Conservation (phyloP, 2,888 invertebrate genomes). For the Sepioteuthis lessoniana region DNA sequence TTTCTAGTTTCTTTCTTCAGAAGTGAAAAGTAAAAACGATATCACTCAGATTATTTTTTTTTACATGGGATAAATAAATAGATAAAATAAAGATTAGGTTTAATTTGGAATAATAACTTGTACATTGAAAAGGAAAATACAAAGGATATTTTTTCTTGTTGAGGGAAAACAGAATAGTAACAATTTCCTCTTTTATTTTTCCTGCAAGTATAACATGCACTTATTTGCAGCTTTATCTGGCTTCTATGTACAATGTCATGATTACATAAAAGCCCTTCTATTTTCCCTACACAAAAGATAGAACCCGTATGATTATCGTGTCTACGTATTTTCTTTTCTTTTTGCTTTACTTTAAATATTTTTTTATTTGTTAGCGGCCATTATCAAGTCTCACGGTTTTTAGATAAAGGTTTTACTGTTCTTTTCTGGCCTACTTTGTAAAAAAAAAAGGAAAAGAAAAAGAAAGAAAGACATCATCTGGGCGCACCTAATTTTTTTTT, state of each 20-base stretch:
- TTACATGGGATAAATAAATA: too few species aligned
- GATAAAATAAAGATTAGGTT: too few species aligned
- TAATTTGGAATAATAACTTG: too few species aligned
- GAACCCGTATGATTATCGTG: not conserved
- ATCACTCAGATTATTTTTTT: too few species aligned
- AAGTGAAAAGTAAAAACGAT: too few species aligned
- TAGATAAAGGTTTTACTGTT: not conserved
- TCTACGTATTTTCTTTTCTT: not conserved
- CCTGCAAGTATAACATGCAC: not conserved
- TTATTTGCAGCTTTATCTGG: too few species aligned
- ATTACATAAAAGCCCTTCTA: not conserved
- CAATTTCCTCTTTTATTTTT: not conserved
- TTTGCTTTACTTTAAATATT: not conserved
- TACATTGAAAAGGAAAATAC: too few species aligned
- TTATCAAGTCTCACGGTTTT: slow-evolving; percentile 7
- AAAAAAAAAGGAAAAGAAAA: not conserved
- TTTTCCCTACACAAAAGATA: not conserved
- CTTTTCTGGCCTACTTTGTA: not conserved
- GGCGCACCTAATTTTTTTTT: not conserved
- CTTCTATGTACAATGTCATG: not conserved
- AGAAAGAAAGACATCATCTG: not conserved
- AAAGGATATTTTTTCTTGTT: not conserved
- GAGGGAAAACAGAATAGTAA: not conserved
- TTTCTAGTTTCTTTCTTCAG: too few species aligned
- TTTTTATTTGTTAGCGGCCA: not conserved